These are phyloP conservation scores for Oscheius sp. DNA, from an alignment of 2,888 invertebrate genomes.

Conservation along the genomic window DNA sequence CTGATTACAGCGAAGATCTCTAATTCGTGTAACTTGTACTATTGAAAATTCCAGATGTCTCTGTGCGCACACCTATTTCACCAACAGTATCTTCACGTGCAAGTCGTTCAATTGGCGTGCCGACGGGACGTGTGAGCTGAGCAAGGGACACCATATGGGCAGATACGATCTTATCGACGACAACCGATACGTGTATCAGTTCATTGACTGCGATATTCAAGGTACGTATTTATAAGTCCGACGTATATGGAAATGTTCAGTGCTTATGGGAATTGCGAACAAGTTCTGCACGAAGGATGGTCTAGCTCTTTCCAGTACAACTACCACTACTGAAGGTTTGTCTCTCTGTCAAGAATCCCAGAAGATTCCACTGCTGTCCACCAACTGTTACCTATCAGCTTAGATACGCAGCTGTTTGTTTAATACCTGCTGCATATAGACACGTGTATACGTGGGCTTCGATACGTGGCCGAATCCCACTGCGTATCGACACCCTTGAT, in stretches of 20 bases:
- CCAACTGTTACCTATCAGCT: too few species aligned
- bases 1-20: too few species aligned
- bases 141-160: slow-evolving; percentile 45
- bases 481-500: too few species aligned
- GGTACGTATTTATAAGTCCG: slow-evolving; percentile 43
- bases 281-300: slow-evolving; percentile 44
- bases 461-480: too few species aligned
- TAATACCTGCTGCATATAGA: too few species aligned
- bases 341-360: neutral
- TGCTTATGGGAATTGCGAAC: slow-evolving; percentile 48
- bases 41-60: slow-evolving; percentile 44
- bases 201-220: slow-evolving; percentile 64
- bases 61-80: slow-evolving; percentile 53
- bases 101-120: slow-evolving; percentile 62
- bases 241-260: slow-evolving; percentile 32
- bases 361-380: too few species aligned
- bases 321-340: neutral
- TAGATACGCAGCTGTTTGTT: too few species aligned
- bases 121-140: slow-evolving; percentile 61
- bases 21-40: too few species aligned
- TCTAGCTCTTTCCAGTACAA: neutral
- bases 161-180: slow-evolving; percentile 69
- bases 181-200: slow-evolving; percentile 62
- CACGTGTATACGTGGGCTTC: too few species aligned
- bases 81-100: slow-evolving; percentile 43